Conservation (phyloP, 1,140 invertebrate species). For the Atta texana region DNA sequence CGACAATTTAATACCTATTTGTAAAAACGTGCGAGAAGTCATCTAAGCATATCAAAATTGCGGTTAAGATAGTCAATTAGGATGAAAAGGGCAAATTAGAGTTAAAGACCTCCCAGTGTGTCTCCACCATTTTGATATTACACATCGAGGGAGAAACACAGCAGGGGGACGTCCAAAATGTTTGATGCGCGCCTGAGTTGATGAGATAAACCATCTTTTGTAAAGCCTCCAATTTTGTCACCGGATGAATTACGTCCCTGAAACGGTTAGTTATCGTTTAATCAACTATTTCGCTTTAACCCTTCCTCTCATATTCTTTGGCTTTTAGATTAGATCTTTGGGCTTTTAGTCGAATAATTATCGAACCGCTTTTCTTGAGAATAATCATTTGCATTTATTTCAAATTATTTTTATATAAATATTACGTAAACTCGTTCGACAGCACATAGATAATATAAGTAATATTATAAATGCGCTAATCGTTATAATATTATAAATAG, state of each 20-base stretch:
- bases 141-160: neutral
- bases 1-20: neutral
- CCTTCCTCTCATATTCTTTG: neutral
- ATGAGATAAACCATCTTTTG: neutral
- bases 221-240: neutral
- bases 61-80: neutral
- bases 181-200: neutral
- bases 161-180: neutral
- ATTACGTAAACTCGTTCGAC: neutral
- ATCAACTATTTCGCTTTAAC: neutral
- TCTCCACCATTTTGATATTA: neutral
- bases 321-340: neutral
- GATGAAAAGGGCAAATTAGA: slow-evolving; percentile 3
- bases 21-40: neutral
- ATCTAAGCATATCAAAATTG: neutral
- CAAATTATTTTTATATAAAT: neutral
- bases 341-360: neutral
- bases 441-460: neutral
- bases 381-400: neutral
- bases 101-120: neutral
- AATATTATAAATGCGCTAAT: neutral
- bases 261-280: neutral
- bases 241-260: neutral
- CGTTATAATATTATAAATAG: neutral
- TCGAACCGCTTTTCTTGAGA: neutral